These are phyloP conservation scores for Uropsilus gracilis DNA, from an alignment of 2,113 vertebrate genomes.

Conservation along the genomic window DNA sequence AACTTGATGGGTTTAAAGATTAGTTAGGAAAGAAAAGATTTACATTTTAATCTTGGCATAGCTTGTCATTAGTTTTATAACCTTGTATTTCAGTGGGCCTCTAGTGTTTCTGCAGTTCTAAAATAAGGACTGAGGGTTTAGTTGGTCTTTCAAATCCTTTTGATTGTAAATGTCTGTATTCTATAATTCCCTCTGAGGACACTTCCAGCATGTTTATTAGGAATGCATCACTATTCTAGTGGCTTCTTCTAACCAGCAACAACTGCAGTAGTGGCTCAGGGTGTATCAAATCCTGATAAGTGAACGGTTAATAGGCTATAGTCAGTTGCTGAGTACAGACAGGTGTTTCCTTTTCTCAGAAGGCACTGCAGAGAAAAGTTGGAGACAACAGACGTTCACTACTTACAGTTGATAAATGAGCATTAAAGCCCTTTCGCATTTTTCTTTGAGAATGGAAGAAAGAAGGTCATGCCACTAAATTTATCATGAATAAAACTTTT, in stretches of 20 bases:
- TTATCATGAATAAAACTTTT: constrained; percentile 44
- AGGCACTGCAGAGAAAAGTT: not conserved
- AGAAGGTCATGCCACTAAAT: not conserved
- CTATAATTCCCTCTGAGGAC: not conserved
- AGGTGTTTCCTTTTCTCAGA: not conserved
- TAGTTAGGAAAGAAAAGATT: not conserved
- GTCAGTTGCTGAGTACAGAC: not conserved
- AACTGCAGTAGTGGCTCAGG: not conserved
- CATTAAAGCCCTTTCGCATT: not conserved
- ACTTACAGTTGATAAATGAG: not conserved
- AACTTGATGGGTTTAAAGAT: not conserved
- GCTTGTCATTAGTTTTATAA: not conserved
- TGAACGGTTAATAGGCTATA: not conserved
- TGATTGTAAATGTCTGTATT: constrained; percentile 15
- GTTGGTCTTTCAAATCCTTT: not conserved
- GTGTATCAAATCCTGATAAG: not conserved
- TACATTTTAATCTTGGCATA: not conserved
- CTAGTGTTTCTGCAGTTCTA: not conserved
- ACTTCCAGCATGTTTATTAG: not conserved
- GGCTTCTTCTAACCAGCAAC: not conserved
- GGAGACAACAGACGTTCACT: not conserved
- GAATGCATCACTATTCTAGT: not conserved
- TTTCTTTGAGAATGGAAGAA: constrained; percentile 28
- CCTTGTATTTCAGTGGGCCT: not conserved
- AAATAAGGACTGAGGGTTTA: not conserved